Conservation (phyloP, 2,113 vertebrate species). For the Symphodus melops region DNA sequence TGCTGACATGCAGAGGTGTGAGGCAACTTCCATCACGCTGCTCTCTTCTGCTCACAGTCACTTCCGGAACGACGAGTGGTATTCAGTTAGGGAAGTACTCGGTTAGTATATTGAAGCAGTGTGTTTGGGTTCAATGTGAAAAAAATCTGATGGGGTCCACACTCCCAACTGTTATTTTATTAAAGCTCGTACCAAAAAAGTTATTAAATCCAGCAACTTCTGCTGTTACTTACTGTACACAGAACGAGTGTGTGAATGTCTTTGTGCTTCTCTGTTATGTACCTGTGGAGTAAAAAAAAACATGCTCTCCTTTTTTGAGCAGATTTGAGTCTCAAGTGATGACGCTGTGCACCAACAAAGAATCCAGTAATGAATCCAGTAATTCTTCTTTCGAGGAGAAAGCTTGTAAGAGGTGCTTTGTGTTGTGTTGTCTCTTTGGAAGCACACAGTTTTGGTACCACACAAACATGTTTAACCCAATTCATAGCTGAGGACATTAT, state of each 20-base stretch:
- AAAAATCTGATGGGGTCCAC: conserved; percentile 50
- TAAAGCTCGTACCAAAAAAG: conserved; percentile 76
- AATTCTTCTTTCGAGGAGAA: background rate
- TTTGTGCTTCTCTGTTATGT: conserved; percentile 53
- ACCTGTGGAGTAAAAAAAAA: background rate
- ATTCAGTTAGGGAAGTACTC: conserved; percentile 29
- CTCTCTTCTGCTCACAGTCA: conserved; percentile 39
- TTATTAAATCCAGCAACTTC: conserved; percentile 76
- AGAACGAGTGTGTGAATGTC: conserved; percentile 23
- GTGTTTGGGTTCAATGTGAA: conserved; percentile 18
- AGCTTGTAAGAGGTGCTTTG: conserved; percentile 5
- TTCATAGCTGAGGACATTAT: conserved; percentile 28
- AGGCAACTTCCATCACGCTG: conserved; percentile 37
- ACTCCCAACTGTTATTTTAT: conserved; percentile 72
- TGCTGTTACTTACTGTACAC: conserved; percentile 43
- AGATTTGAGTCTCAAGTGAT: conserved; percentile 15
- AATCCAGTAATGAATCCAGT: background rate
- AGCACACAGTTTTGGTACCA: conserved; percentile 27
- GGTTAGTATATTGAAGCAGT: background rate
- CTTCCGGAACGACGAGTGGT: conserved; percentile 53
- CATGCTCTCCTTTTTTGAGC: background rate
- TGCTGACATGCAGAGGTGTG: background rate
- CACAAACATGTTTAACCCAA: conserved; percentile 40
- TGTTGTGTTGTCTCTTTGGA: conserved; percentile 43
- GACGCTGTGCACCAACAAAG: conserved; percentile 12